Conservation (phyloP, 2,113 vertebrate genomes). For the Silurus meridionalis region DNA sequence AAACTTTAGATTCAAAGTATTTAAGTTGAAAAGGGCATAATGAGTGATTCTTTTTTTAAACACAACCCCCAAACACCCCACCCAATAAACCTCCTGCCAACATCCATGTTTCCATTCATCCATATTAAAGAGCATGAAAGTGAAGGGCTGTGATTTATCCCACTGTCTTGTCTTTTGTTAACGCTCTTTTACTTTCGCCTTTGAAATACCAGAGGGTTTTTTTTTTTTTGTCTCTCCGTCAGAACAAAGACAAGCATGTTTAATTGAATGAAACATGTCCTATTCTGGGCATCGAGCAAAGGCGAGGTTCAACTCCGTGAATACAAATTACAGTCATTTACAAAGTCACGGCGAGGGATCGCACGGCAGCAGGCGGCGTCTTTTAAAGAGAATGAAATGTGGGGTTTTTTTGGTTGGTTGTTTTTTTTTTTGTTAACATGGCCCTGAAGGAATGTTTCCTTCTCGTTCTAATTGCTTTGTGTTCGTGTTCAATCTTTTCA, state of each 20-base stretch:
- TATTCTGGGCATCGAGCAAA: conserved; percentile 29
- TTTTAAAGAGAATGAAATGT: conserved; percentile 6
- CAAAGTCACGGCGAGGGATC: conserved; percentile 11
- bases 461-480: neutral
- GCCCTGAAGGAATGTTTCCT: neutral
- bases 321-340: conserved; percentile 42
- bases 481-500: neutral
- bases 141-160: conserved; percentile 10
- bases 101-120: conserved; percentile 13
- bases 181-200: conserved; percentile 29
- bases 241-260: conserved; percentile 43
- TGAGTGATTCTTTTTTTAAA: neutral
- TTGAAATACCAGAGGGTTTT: conserved; percentile 22
- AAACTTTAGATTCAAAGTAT: neutral
- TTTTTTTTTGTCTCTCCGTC: conserved; percentile 8
- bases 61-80: neutral
- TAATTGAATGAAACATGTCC: conserved; percentile 42
- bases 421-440: neutral
- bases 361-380: neutral
- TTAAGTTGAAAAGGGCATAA: neutral
- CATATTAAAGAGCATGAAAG: conserved; percentile 21
- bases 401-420: neutral
- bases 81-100: conserved; percentile 9
- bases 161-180: conserved; percentile 26
- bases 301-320: conserved; percentile 24